Evolutionary conservation across 2,888 invertebrate species (phyloP).

Genomic region (Xanthorhoe designata): DNA sequence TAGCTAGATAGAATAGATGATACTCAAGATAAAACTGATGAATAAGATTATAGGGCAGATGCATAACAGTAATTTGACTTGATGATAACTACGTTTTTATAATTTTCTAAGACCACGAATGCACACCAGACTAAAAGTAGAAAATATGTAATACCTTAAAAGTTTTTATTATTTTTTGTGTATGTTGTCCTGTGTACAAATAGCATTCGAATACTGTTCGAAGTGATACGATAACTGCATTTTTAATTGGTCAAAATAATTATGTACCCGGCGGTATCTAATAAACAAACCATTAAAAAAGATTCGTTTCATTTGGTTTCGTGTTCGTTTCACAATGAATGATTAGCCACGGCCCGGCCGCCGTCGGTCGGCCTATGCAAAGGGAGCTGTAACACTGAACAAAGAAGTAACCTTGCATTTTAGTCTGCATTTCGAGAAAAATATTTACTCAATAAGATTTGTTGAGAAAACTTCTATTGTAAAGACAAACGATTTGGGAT

Average conservation of each 20-base stretch:
- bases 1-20: constrained; percentile 12
- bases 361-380: constrained; percentile 22
- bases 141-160: constrained; percentile 49
- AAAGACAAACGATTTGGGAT: constrained; percentile 51
- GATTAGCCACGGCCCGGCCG: constrained; percentile 37
- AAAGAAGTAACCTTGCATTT: constrained; percentile 56
- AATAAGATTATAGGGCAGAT: constrained; percentile 8
- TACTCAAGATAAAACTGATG: constrained; percentile 12
- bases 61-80: constrained; percentile 28
- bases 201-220: constrained; percentile 64
- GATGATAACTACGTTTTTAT: constrained; percentile 20
- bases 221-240: constrained; percentile 79
- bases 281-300: constrained; percentile 75
- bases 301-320: constrained; percentile 52
- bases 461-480: constrained; percentile 60
- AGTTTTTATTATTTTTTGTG: constrained; percentile 52
- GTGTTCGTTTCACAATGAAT: constrained; percentile 43
- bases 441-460: constrained; percentile 53
- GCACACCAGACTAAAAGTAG: constrained; percentile 73
- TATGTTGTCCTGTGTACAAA: constrained; percentile 77
- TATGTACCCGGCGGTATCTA: constrained; percentile 79
- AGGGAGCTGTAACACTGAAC: constrained; percentile 55
- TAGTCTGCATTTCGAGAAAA: constrained; percentile 47
- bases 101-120: constrained; percentile 31
- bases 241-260: constrained; percentile 75